Base-by-base conservation (phyloP, 2,888 invertebrate genomes). In the Dicyrtomina minuta region DNA sequence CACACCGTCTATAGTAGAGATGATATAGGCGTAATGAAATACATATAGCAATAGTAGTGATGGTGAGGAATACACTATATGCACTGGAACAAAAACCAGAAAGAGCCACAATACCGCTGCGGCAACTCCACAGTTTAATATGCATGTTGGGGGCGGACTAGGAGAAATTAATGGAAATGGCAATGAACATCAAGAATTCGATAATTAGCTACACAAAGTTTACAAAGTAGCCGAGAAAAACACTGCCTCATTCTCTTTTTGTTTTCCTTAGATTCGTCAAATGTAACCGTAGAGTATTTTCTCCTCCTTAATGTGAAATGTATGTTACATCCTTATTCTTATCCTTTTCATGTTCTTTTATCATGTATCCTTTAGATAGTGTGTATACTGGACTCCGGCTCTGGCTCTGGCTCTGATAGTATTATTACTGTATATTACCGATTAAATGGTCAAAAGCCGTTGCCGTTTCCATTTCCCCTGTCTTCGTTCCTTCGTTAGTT, bases 81-180 rank as follows among this genome's bases (percentile, higher is more conserved):
- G n/a, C 55, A 20, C 15, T 17, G 24, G 5, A 55, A 8, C 4
- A 20, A 20, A 55, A 17, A 20, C 17, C 22, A 55, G 43, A 43
- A 10, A 43, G 43, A 46, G 46, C 33, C 33, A 33, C 33, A 33
- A 8, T 33, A 33, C 33, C 33, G 8, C 33, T 33, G 8, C 33
- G 3, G 33, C 33, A 33, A 33, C 33, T 33, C 33, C 8, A n/a
- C n/a, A n/a, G n/a, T n/a, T n/a, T n/a, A n/a, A 39, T 58, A 41
- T 41, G 58, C 58, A 58, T 41, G 58, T 58, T 58, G 58, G n/a
- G 58, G 58, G 58, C 58, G 58, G 26, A 10, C 22, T n/a, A 2
- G 1, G 41, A 22, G 41, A 51, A 58, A 58, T 58, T 58, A 58
- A 58, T 58, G 58, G 58, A 58, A 58, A 58, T 58, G 58, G 58